Conservation (phyloP, 92 coral and sea anemone genomes). For the Phenganax stokvisi region DNA sequence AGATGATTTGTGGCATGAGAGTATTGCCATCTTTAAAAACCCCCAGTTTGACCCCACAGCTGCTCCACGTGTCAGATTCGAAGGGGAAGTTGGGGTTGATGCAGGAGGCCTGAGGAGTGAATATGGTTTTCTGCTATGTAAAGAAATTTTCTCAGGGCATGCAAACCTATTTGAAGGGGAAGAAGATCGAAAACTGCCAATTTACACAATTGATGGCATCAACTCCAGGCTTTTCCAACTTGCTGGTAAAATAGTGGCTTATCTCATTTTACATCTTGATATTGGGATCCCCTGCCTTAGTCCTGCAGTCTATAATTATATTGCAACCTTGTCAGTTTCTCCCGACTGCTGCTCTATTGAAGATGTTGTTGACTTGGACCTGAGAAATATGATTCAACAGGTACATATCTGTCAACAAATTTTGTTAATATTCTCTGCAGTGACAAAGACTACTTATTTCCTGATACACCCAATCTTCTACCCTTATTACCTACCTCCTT, state of each 20-base stretch:
- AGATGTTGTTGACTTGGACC: constrained; percentile 23
- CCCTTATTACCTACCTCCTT: too few species aligned
- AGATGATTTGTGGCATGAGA: background rate
- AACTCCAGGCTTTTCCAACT: constrained; percentile 27
- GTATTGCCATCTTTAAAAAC: constrained; percentile 39
- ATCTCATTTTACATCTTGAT: constrained; percentile 40
- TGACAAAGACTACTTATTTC: too few species aligned
- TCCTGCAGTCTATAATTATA: constrained; percentile 48
- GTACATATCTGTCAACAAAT: background rate
- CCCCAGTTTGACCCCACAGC: constrained; percentile 40
- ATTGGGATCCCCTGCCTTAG: constrained; percentile 54
- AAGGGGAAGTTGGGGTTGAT: constrained; percentile 27
- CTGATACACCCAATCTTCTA: too few species aligned
- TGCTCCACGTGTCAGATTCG: constrained; percentile 32
- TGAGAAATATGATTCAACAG: constrained; percentile 5
- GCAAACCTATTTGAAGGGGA: constrained; percentile 12
- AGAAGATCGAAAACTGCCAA: constrained; percentile 18
- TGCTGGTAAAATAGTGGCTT: constrained; percentile 12
- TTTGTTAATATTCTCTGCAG: too few species aligned
- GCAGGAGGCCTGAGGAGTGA: constrained; percentile 53
- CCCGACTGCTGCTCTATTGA: constrained; percentile 26
- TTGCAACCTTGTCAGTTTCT: constrained; percentile 20
- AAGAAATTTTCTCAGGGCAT: background rate
- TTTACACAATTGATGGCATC: constrained; percentile 19
- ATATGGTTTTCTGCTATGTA: constrained; percentile 34